Base-by-base conservation (phyloP, 1,140 invertebrate genomes). In the Euwallacea fornicatus region DNA sequence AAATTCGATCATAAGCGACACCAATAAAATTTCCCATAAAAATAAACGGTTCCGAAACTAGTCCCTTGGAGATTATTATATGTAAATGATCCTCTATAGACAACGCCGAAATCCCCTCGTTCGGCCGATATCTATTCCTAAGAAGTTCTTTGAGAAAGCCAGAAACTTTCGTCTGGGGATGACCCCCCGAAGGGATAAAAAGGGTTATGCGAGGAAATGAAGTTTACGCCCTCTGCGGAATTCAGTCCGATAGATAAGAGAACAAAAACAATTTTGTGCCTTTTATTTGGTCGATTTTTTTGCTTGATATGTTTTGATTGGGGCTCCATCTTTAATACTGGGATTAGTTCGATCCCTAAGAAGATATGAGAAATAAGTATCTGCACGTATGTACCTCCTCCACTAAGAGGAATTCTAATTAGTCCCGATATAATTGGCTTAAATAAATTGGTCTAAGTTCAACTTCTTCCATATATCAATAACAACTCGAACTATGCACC, bases 121-220 rank as follows among this genome's bases (percentile, higher is more conserved):
- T 50, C 7, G 46, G 9, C 13, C 46, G 46, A 50, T 50, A 50
- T 50, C 46, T 50, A 50, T 50, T 50, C 46, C 9, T 50, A 13
- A 10, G 13, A 50, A 50, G 46, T 50, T 11, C 46, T 50, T 50
- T 13, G 9, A 11, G 9, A 13, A 50, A 50, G 13, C 46, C 46
- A 50, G 21, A 50, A 50, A 50, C 13, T 50, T 50, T 50, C 13
- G 46, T 50, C 13, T 50, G 46, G 46, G 46, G 13, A 50, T 11
- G 46, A 10, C 46, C 9, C 46, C 46, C 46, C 46, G 46, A 50
- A 50, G 46, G 46, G 46, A 11, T 50, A 50, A 50, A 50, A 50
- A 50, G 46, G 46, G 46, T 50, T 50, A 50, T 13, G 9, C 46
- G 46, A 50, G 46, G 46, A 50, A 50, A 50, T 50, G 46, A 50